Conservation (phyloP, 2,888 invertebrate genomes). For the Synanthedon myopaeformis region DNA sequence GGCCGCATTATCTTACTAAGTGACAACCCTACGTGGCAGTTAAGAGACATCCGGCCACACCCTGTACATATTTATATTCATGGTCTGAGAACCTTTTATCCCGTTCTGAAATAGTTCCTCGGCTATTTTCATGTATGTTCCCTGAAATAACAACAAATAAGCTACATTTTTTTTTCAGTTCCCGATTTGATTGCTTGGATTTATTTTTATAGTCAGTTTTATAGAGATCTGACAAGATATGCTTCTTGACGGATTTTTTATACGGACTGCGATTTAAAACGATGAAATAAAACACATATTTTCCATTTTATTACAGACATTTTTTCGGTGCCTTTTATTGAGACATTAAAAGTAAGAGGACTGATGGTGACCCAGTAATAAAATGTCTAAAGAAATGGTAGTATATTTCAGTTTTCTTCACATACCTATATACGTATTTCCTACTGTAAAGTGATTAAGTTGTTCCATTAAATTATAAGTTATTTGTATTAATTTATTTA, state of each 20-base stretch:
- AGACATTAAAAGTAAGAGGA: no score
- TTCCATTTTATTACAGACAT: not conserved
- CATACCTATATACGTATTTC: no score
- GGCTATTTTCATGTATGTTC: conserved; percentile 50
- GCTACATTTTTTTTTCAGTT: conserved; percentile 58
- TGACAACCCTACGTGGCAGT: conserved; percentile 26
- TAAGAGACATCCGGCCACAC: conserved; percentile 33
- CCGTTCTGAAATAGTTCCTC: conserved; percentile 46
- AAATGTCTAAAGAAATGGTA: no score
- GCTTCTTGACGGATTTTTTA: conserved; percentile 31
- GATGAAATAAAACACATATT: not conserved
- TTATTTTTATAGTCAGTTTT: conserved; percentile 67
- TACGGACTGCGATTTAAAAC: not conserved
- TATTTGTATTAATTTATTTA: no score
- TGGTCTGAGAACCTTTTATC: conserved; percentile 49
- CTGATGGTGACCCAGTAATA: no score
- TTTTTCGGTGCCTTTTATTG: not conserved
- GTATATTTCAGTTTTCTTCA: no score
- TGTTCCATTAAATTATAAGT: no score
- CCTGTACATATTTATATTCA: conserved; percentile 55
- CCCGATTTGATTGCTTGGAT: conserved; percentile 64
- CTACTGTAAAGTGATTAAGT: no score
- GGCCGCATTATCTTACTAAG: not conserved
- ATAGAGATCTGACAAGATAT: conserved; percentile 53
- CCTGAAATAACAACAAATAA: conserved; percentile 57